These are phyloP conservation scores for Aplodontia rufa DNA, from an alignment of 2,113 vertebrate genomes.

Conservation along the genomic window DNA sequence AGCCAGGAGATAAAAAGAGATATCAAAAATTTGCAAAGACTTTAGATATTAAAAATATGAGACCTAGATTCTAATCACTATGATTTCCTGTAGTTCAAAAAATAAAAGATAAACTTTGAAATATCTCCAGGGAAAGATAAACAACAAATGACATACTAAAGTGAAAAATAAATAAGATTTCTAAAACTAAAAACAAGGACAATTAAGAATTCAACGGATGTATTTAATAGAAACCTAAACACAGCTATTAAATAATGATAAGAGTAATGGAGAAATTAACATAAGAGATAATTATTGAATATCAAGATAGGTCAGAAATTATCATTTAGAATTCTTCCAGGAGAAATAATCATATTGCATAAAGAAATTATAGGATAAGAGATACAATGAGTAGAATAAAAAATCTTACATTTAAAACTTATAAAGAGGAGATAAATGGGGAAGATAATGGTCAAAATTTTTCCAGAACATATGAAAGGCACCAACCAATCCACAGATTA, in stretches of 20 bases:
- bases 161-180: neutral
- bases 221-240: conserved; percentile 4
- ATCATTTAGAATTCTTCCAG: neutral
- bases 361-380: neutral
- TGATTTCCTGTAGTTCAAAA: neutral
- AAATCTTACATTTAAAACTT: neutral
- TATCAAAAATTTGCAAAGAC: neutral
- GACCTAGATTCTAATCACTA: neutral
- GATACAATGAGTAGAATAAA: neutral
- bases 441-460: neutral
- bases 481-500: neutral
- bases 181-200: neutral
- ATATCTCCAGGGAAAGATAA: neutral
- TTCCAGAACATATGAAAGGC: neutral
- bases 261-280: neutral
- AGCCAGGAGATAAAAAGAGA: neutral
- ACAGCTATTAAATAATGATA: neutral
- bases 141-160: neutral
- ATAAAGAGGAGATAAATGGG: neutral
- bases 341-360: neutral
- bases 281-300: neutral
- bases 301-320: neutral
- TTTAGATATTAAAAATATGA: conserved; percentile 9
- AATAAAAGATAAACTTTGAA: neutral
- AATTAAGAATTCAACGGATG: neutral